Base-by-base conservation (phyloP, 2,113 vertebrate species). In the Ceuthmochares aereus region DNA sequence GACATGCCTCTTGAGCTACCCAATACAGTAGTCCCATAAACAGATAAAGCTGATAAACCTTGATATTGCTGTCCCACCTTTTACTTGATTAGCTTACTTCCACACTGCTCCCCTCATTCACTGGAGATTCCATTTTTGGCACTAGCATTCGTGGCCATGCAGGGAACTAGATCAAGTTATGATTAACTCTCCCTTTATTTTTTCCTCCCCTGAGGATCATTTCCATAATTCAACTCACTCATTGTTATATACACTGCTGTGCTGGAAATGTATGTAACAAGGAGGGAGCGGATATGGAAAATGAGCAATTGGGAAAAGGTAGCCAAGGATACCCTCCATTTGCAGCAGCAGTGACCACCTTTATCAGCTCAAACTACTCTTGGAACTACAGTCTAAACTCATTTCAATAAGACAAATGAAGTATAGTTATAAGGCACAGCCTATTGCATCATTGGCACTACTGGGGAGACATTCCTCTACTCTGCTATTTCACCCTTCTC, bases 41-140 rank as follows among this genome's bases (percentile, higher is more conserved):
- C 34, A 84, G 18, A 10, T 63, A 75, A 84, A 63, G 7, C 10
- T 89, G 51, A 70, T 62, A 74, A 91, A 89, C 60, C 18, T 9
- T 59, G 32, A n/a, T 45, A 51, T 10, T 69, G 32, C 15, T 82
- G 12, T 34, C 12, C 17, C 23, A 75, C 5, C 5, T 81, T 84
- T 58, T 67, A 42, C 29, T 32, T 55, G 21, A 78, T 51, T 20
- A 30, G 16, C 54, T 74, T 66, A 13, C 21, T 63, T 82, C 14
- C 3, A 3, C 12, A 8, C 4, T 1, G 0, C 60, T 60, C 4
- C 8, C 8, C 12, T 15, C 7, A 22, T 7, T 72, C 29, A 10
- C 27, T 40, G 4, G 9, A 73, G 23, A 49, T 62, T 22, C 30
- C 8, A 3, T 47, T 84, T 84, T 73, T 84, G 60, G 56, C 29